A percentile compares a stretch with the other conserved stretches of the same genome.
Evolutionary conservation across 2,888 invertebrate species (phyloP).

Genomic region (Corythucha ciliata): DNA sequence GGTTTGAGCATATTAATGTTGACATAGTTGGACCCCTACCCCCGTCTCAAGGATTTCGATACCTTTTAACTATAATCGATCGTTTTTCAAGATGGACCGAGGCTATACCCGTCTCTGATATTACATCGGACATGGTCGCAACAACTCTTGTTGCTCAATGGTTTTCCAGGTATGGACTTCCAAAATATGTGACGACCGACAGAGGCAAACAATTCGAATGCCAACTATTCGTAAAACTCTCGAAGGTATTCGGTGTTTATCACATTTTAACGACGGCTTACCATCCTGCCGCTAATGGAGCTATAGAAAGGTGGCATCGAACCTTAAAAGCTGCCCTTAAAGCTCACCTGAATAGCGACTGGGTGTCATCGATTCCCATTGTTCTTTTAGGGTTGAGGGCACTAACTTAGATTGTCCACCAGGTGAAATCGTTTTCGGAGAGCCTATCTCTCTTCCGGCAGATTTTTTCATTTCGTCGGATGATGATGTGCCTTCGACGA

Average conservation of each 20-base stretch:
- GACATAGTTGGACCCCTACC: slow-evolving; percentile 18
- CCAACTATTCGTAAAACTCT: slow-evolving; percentile 34
- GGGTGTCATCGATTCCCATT: slow-evolving; percentile 1
- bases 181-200: slow-evolving; percentile 39
- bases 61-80: slow-evolving; percentile 40
- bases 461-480: slow-evolving; percentile 6
- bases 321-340: slow-evolving; percentile 40
- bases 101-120: slow-evolving; percentile 38
- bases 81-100: slow-evolving; percentile 41
- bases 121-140: slow-evolving; percentile 40
- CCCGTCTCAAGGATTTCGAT: slow-evolving; percentile 31
- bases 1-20: slow-evolving; percentile 36
- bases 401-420: background rate
- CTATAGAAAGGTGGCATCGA: slow-evolving; percentile 42
- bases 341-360: background rate
- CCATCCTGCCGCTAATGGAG: slow-evolving; percentile 37
- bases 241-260: background rate
- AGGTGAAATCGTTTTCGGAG: background rate
- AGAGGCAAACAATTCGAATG: slow-evolving; percentile 36
- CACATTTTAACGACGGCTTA: slow-evolving; percentile 8
- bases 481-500: background rate
- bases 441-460: background rate
- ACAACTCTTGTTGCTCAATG: slow-evolving; percentile 39
- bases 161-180: slow-evolving; percentile 35
- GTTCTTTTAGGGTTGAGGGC: background rate